Evolutionary conservation across 2,888 invertebrate genomes (phyloP).

Genomic region (Macrophya alboannulata): DNA sequence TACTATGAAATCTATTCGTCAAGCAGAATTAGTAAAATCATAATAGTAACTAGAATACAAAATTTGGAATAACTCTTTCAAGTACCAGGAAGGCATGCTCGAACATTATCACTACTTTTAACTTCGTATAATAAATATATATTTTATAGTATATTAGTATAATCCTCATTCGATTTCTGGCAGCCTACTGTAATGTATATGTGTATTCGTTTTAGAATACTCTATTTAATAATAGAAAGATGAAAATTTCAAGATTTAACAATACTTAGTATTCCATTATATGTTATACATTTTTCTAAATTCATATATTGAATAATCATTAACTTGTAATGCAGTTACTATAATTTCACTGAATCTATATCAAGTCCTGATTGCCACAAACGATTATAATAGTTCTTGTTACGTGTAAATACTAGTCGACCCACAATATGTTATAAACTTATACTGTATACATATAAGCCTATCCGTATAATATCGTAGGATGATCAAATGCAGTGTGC

Average conservation of each 20-base stretch:
- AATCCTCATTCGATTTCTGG: constrained; percentile 12
- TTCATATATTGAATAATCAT: constrained; percentile 36
- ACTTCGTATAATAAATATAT: constrained; percentile 44
- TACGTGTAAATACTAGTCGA: constrained; percentile 38
- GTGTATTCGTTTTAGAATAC: constrained; percentile 16
- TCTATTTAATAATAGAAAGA: constrained; percentile 51
- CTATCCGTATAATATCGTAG: not conserved
- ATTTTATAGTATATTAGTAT: constrained; percentile 41
- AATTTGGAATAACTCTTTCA: constrained; percentile 37
- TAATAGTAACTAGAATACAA: constrained; percentile 26
- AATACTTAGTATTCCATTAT: constrained; percentile 42
- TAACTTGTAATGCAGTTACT: constrained; percentile 15
- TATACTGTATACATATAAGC: constrained; percentile 26
- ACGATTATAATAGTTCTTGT: constrained; percentile 34
- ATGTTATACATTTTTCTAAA: constrained; percentile 34
- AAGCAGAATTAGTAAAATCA: constrained; percentile 19
- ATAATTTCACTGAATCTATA: constrained; percentile 43
- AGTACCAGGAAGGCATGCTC: constrained; percentile 30
- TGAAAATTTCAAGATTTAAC: constrained; percentile 43
- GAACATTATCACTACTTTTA: constrained; percentile 42
- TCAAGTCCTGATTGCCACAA: constrained; percentile 52
- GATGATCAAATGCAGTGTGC: constrained; percentile 31
- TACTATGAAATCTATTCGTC: constrained; percentile 35
- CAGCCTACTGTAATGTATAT: constrained; percentile 21
- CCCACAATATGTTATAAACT: constrained; percentile 20